Conservation (phyloP, 2,797 vertebrate species). For the Chelmon rostratus region DNA sequence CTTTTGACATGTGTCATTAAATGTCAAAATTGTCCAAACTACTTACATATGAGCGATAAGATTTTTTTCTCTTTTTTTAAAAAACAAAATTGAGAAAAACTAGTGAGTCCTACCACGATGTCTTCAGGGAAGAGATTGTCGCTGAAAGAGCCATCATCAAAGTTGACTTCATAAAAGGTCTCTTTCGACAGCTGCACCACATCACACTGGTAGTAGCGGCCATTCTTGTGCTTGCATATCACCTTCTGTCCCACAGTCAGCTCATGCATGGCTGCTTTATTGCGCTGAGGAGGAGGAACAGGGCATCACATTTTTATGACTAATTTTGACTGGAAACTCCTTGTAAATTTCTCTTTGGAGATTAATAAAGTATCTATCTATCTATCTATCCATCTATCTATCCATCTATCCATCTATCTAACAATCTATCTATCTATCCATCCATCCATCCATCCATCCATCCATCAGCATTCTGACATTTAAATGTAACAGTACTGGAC, state of each 20-base stretch:
- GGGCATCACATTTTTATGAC: not conserved
- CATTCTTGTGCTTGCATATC: constrained; percentile 96
- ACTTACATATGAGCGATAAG: too few relatives aligned
- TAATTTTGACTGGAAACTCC: not conserved
- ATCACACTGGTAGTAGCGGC: constrained; percentile 95
- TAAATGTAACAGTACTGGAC: not conserved
- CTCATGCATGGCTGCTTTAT: constrained; percentile 87
- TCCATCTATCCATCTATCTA: too few relatives aligned
- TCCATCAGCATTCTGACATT: not conserved
- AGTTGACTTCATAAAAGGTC: constrained; percentile 98
- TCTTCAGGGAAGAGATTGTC: constrained; percentile 98
- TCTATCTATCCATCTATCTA: too few relatives aligned
- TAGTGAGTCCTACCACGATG: constrained; percentile 87
- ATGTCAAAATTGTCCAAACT: too few relatives aligned
- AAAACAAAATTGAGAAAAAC: not conserved
- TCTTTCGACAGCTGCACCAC: constrained; percentile 93
- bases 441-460: too few relatives aligned
- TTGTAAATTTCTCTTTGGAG: too few relatives aligned
- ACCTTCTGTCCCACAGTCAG: constrained; percentile 93
- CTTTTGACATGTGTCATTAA: too few relatives aligned
- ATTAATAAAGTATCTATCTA: too few relatives aligned
- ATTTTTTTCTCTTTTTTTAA: too few relatives aligned
- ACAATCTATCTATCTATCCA: too few relatives aligned
- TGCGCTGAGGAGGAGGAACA: constrained; percentile 71
- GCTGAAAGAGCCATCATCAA: constrained; percentile 97